Evolutionary conservation across 2,797 vertebrate species (phyloP).

Genomic region (Tachyglossus aculeatus): DNA sequence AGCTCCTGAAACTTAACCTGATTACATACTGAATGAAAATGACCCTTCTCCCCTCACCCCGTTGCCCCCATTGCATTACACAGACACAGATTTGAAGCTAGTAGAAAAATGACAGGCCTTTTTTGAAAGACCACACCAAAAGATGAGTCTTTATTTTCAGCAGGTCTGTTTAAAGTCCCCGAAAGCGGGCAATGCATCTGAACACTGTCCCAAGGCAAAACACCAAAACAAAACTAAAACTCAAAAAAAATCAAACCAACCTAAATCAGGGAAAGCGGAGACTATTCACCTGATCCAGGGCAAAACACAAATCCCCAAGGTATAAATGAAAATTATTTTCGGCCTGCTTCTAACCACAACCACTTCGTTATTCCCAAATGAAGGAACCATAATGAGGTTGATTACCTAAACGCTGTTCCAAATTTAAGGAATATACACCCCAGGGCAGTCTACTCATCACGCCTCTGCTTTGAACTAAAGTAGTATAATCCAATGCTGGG

Average conservation of each 20-base stretch:
- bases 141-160: neutral
- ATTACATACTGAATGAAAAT: slow-evolving; percentile 43
- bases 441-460: too few species aligned
- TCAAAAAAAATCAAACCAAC: neutral
- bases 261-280: neutral
- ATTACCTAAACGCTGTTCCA: too few species aligned
- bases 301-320: too few species aligned
- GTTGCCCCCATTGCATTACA: neutral
- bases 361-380: too few species aligned
- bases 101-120: slow-evolving; percentile 3
- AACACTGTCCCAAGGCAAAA: neutral
- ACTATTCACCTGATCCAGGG: neutral
- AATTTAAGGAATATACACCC: too few species aligned
- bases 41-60: neutral
- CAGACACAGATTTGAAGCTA: neutral
- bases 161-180: neutral
- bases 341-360: too few species aligned
- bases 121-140: neutral
- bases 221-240: neutral
- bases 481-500: too few species aligned
- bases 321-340: too few species aligned
- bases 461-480: too few species aligned
- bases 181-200: neutral
- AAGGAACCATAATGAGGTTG: too few species aligned
- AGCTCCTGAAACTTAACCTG: slow-evolving; percentile 32